Evolutionary conservation across 1,140 invertebrate genomes (phyloP).

Genomic region (Drosophila jambulina): DNA sequence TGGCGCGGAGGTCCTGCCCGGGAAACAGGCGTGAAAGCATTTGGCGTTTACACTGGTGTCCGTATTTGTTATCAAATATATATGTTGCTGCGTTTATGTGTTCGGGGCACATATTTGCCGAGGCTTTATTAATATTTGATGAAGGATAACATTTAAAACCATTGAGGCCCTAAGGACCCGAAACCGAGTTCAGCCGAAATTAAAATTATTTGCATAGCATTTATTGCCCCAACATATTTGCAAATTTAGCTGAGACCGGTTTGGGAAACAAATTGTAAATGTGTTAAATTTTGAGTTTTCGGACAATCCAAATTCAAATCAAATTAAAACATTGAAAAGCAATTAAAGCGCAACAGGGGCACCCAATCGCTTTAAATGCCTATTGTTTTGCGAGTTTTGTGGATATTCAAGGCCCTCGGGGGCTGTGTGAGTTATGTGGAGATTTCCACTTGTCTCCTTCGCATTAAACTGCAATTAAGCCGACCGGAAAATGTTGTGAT

Average conservation of each 20-base stretch:
- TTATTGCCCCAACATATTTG: conserved; percentile 28
- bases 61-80: conserved; percentile 16
- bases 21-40: conserved; percentile 25
- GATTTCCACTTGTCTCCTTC: conserved; percentile 56
- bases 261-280: conserved; percentile 3
- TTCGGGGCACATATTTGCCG: conserved; percentile 26
- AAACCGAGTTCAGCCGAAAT: conserved; percentile 20
- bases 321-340: conserved; percentile 7
- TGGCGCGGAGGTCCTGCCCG: background rate
- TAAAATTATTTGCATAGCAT: conserved; percentile 34
- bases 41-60: conserved; percentile 13
- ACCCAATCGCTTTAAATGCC: background rate
- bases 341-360: conserved; percentile 24
- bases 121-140: conserved; percentile 60
- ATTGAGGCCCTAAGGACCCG: conserved; percentile 21
- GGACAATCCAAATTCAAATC: conserved; percentile 13
- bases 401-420: conserved; percentile 32
- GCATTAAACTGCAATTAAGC: conserved; percentile 76
- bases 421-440: conserved; percentile 23
- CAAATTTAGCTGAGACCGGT: conserved; percentile 6
- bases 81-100: conserved; percentile 12
- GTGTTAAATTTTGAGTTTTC: conserved; percentile 4
- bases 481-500: conserved; percentile 77
- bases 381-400: conserved; percentile 4
- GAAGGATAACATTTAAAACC: conserved; percentile 54